These are phyloP conservation scores for Nasonia giraulti DNA, from an alignment of 1,140 invertebrate genomes.

Conservation along the genomic window DNA sequence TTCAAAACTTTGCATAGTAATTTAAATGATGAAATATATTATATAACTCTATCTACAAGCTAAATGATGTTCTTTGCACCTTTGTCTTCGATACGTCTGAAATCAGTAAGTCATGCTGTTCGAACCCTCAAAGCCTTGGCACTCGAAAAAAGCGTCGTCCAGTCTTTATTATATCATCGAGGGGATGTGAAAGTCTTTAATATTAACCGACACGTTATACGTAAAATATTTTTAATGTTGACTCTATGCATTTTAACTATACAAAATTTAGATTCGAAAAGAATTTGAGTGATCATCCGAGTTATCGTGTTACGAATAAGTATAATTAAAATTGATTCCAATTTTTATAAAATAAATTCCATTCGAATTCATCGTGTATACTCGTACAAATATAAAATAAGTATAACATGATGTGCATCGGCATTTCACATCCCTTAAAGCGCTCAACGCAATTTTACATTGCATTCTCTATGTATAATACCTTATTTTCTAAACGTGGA, in stretches of 20 bases:
- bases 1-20: not conserved
- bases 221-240: not conserved
- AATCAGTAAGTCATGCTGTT: constrained; percentile 4
- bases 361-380: constrained; percentile 14
- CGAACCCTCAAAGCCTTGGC: constrained; percentile 44
- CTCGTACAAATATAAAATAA: not conserved
- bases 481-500: not conserved
- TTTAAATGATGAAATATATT: not conserved
- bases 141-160: constrained; percentile 47
- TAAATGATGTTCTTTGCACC: constrained; percentile 26
- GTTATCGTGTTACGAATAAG: too few relatives aligned
- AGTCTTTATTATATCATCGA: constrained; percentile 40
- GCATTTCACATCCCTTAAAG: constrained; percentile 28
- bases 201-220: not conserved
- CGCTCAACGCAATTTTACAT: not conserved
- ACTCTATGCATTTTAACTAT: too few relatives aligned
- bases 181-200: constrained; percentile 13
- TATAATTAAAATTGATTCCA: not conserved
- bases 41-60: constrained; percentile 34
- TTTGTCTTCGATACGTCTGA: constrained; percentile 22
- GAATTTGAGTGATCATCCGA: not conserved
- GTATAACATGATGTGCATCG: not conserved
- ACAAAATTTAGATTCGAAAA: too few relatives aligned
- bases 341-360: constrained; percentile 32
- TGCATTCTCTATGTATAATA: not conserved